These are phyloP conservation scores for Catocala fraxini DNA, from an alignment of 2,888 invertebrate genomes.

Conservation along the genomic window DNA sequence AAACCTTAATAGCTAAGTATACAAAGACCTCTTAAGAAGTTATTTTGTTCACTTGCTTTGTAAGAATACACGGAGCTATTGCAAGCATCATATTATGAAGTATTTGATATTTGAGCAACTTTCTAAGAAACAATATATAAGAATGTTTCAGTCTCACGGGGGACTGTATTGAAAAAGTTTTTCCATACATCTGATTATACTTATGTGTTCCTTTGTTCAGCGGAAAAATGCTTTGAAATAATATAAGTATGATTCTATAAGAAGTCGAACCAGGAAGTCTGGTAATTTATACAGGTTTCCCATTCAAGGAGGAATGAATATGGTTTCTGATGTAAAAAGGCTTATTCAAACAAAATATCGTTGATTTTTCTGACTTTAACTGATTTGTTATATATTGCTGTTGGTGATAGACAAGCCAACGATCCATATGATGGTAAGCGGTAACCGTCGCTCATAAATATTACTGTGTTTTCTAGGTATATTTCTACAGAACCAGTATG, in stretches of 20 bases:
- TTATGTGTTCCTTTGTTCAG: slow-evolving; percentile 3
- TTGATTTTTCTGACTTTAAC: too few relatives aligned
- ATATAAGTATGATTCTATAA: not conserved
- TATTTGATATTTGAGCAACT: slow-evolving; percentile 12
- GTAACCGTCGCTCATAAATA: too few relatives aligned
- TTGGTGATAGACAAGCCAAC: too few relatives aligned
- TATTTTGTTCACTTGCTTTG: not conserved
- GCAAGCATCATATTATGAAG: slow-evolving; percentile 9
- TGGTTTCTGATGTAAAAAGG: too few relatives aligned
- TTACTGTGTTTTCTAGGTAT: too few relatives aligned
- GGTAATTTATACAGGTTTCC: not conserved
- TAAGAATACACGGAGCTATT: not conserved
- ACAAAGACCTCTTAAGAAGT: not conserved
- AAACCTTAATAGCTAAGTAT: not conserved
- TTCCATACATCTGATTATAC: slow-evolving; percentile 19
- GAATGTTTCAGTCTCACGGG: slow-evolving; percentile 6
- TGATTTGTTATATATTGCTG: too few relatives aligned
- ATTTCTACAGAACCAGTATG: too few relatives aligned
- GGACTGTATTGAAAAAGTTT: slow-evolving; percentile 17
- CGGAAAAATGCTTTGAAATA: slow-evolving; percentile 7
- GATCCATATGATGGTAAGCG: too few relatives aligned
- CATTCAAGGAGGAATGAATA: too few relatives aligned
- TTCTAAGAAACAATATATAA: slow-evolving; percentile 12
- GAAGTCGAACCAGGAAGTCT: not conserved
- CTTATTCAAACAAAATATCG: too few relatives aligned